A percentile compares a stretch with the other conserved stretches of the same genome.
phyloP scores from a whole-genome alignment of 2,888 invertebrate species.

The Hecatera dysodea region DNA sequence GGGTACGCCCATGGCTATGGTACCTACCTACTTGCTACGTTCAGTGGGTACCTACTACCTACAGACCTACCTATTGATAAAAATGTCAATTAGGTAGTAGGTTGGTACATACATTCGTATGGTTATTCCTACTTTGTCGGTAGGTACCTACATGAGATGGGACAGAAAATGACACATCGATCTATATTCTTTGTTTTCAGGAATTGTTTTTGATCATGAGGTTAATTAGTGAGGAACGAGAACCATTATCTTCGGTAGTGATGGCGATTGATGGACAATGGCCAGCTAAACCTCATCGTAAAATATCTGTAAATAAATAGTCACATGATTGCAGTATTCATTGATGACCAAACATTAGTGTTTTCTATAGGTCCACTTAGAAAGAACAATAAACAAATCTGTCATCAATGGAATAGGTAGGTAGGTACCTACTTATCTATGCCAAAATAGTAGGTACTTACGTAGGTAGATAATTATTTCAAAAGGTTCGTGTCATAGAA shows the following conservation, averaged over 20 bases:
- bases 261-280: slow-evolving; percentile 34
- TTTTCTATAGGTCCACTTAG: neutral
- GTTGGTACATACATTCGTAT: neutral
- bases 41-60: no score
- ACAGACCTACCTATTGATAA: neutral
- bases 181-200: slow-evolving; percentile 10
- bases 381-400: neutral
- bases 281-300: slow-evolving; percentile 20
- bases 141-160: neutral
- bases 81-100: neutral
- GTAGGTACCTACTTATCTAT: neutral
- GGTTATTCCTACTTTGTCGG: no score
- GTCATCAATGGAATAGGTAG: neutral
- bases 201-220: slow-evolving; percentile 41
- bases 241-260: slow-evolving; percentile 12
- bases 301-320: slow-evolving; percentile 34
- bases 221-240: slow-evolving; percentile 29
- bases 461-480: neutral
- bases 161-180: slow-evolving; percentile 6
- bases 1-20: no score
- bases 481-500: neutral
- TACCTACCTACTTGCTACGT: no score
- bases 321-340: slow-evolving; percentile 41
- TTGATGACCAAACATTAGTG: slow-evolving; percentile 17
- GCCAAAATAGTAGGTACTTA: neutral